Evolutionary conservation across 2,797 vertebrate species (phyloP).

Genomic region (Martes flavigula): DNA sequence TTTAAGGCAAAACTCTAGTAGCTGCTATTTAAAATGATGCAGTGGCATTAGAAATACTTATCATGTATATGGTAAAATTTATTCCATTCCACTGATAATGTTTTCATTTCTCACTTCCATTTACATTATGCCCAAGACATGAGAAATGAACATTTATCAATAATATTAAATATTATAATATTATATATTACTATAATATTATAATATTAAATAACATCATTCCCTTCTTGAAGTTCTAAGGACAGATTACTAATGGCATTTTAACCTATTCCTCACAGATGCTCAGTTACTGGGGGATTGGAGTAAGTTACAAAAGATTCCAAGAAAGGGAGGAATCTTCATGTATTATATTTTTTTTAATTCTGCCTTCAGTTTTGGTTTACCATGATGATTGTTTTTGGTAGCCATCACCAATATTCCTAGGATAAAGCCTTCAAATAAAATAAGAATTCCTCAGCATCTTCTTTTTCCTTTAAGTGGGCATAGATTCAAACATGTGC

Average conservation of each 20-base stretch:
- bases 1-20: constrained; percentile 42
- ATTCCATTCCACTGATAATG: not conserved
- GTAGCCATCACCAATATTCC: not conserved
- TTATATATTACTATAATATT: no score
- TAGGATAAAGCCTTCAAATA: not conserved
- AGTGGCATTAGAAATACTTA: not conserved
- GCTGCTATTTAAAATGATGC: constrained; percentile 53
- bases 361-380: not conserved
- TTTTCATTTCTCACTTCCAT: not conserved
- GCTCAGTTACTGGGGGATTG: not conserved
- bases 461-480: constrained; percentile 38
- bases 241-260: constrained; percentile 8
- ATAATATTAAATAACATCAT: not conserved
- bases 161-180: not conserved
- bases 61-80: not conserved
- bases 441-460: constrained; percentile 39
- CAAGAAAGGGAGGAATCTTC: not conserved
- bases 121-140: not conserved
- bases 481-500: constrained; percentile 53
- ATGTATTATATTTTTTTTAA: not conserved
- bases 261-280: constrained; percentile 15
- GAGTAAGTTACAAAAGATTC: not conserved
- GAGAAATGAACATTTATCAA: constrained; percentile 38
- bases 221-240: constrained; percentile 10
- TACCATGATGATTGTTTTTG: not conserved